Conservation (phyloP, 2,888 invertebrate species). For the Nezara viridula region DNA sequence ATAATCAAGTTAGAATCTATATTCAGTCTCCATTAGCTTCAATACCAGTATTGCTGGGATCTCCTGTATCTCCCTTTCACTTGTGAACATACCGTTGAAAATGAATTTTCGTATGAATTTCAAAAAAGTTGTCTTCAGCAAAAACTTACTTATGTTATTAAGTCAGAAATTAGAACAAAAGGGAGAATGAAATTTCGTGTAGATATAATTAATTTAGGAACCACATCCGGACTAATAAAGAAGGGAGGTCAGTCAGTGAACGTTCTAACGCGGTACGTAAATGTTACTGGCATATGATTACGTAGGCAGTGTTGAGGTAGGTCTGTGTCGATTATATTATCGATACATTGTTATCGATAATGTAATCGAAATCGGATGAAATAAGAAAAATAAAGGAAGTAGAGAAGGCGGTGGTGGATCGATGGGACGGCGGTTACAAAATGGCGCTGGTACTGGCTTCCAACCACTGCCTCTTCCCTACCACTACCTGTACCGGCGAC, state of each 20-base stretch:
- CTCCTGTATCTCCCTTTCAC: too few species aligned
- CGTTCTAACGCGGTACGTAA: neutral
- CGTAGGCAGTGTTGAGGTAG: neutral
- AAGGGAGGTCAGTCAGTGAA: too few species aligned
- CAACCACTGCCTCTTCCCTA: neutral
- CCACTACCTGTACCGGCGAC: neutral
- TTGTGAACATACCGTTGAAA: too few species aligned
- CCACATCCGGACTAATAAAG: neutral
- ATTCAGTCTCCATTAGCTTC: too few species aligned
- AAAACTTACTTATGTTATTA: neutral
- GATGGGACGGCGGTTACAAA: constrained; percentile 49
- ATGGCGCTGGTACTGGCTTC: constrained; percentile 15
- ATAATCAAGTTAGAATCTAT: too few species aligned
- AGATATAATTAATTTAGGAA: neutral
- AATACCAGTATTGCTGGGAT: too few species aligned
- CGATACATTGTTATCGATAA: neutral
- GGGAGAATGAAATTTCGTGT: neutral
- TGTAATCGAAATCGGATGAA: neutral
- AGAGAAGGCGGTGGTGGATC: constrained; percentile 41
- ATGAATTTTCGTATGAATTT: too few species aligned
- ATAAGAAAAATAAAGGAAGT: constrained; percentile 31
- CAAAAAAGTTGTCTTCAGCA: neutral
- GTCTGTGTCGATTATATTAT: neutral
- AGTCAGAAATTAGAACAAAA: neutral
- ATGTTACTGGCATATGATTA: neutral